Evolutionary conservation across 2,888 invertebrate species (phyloP).

Genomic region (Dimorphilus gyrociliatus): DNA sequence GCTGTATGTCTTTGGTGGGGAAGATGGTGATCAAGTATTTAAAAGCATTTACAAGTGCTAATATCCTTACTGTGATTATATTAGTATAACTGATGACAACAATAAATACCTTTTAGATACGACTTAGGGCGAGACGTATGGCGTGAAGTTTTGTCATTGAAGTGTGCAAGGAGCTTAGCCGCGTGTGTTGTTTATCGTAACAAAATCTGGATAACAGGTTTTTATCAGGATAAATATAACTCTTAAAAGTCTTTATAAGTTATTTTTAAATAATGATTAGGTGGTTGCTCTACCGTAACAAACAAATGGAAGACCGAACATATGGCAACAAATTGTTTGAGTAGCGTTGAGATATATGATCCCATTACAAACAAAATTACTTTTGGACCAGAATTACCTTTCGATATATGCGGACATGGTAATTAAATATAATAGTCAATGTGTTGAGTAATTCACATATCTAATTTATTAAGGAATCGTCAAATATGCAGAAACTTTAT

Average conservation of each 20-base stretch:
- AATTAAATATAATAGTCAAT: constrained; percentile 1
- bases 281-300: constrained; percentile 29
- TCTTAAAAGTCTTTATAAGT: background rate
- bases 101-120: constrained; percentile 27
- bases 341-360: constrained; percentile 29
- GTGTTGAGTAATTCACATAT: background rate
- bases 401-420: constrained; percentile 33
- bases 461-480: constrained; percentile 17
- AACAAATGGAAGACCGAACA: constrained; percentile 31
- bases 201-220: constrained; percentile 31
- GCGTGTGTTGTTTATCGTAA: constrained; percentile 29
- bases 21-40: constrained; percentile 15
- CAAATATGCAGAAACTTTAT: constrained; percentile 26
- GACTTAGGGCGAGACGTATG: constrained; percentile 24
- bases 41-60: constrained; percentile 10
- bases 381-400: constrained; percentile 28
- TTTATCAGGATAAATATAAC: constrained; percentile 3
- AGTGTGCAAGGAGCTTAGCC: constrained; percentile 24
- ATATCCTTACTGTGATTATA: too few relatives aligned
- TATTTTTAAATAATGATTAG: constrained; percentile 9
- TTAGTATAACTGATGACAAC: too few relatives aligned
- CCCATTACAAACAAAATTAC: constrained; percentile 21
- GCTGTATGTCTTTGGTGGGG: constrained; percentile 30
- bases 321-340: constrained; percentile 28
- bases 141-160: constrained; percentile 25